Evolutionary conservation across 2,888 invertebrate species (phyloP).

Genomic region (Caradrina clavipalpis): DNA sequence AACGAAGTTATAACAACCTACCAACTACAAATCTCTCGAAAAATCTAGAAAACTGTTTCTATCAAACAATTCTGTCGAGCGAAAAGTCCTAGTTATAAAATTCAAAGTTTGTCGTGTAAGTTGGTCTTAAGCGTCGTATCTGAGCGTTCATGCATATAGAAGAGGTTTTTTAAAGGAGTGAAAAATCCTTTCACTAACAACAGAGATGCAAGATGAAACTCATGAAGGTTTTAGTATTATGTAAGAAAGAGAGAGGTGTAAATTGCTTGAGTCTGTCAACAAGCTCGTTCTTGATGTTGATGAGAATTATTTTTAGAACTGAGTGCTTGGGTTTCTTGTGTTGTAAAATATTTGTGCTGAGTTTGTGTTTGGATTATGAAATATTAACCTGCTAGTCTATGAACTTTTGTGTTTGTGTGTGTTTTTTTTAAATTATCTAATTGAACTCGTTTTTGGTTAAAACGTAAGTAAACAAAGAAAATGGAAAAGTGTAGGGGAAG

Average conservation of each 20-base stretch:
- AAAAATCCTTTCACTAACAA: constrained; percentile 49
- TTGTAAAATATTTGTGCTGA: background rate
- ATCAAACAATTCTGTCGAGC: constrained; percentile 8
- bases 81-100: constrained; percentile 42
- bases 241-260: constrained; percentile 14
- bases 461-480: no score
- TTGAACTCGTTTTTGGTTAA: background rate
- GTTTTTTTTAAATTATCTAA: no score
- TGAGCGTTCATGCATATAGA: constrained; percentile 59
- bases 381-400: background rate
- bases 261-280: constrained; percentile 23
- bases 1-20: background rate
- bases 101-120: constrained; percentile 45
- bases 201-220: constrained; percentile 47
- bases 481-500: background rate
- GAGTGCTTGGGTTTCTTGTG: background rate
- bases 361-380: background rate
- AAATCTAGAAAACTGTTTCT: constrained; percentile 8
- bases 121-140: constrained; percentile 40
- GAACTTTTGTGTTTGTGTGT: background rate
- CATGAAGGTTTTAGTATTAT: constrained; percentile 38
- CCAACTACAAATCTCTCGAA: background rate
- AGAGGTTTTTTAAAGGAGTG: constrained; percentile 45
- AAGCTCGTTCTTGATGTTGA: constrained; percentile 19
- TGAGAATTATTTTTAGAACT: constrained; percentile 34